Evolutionary conservation across 2,113 vertebrate genomes (phyloP).

Genomic region (Grammomys dolichurus): DNA sequence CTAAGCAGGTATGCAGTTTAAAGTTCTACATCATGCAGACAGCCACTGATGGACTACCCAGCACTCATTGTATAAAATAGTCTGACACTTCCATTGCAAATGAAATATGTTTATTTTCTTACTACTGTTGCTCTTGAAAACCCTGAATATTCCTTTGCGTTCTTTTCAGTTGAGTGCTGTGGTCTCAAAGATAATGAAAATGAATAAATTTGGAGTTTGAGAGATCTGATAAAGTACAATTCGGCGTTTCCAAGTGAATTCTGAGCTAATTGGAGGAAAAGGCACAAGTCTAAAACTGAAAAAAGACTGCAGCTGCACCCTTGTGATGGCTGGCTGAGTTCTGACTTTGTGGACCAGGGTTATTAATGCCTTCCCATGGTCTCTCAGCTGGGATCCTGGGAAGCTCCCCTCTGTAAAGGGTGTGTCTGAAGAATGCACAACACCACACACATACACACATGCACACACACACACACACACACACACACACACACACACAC

Average conservation of each 20-base stretch:
- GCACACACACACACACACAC: no score
- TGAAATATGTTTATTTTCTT: neutral
- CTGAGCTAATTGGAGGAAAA: constrained; percentile 24
- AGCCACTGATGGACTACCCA: neutral
- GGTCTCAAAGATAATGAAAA: neutral
- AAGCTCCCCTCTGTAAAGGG: neutral
- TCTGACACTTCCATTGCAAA: no score
- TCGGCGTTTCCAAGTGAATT: neutral
- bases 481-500: no score
- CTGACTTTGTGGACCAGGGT: neutral
- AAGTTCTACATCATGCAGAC: neutral
- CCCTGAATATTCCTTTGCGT: no score
- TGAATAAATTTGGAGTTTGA: neutral
- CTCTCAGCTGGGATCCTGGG: neutral
- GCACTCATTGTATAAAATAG: neutral
- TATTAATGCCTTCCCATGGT: fast-evolving
- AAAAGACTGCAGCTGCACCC: neutral
- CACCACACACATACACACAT: neutral
- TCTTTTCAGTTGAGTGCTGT: neutral
- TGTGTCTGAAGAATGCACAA: neutral
- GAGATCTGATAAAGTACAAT: neutral
- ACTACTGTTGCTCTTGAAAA: neutral
- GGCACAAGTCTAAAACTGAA: neutral
- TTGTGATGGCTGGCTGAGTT: neutral
- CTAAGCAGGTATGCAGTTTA: neutral